Base-by-base conservation (phyloP, 2,888 invertebrate species). In the Bellardia pandia region DNA sequence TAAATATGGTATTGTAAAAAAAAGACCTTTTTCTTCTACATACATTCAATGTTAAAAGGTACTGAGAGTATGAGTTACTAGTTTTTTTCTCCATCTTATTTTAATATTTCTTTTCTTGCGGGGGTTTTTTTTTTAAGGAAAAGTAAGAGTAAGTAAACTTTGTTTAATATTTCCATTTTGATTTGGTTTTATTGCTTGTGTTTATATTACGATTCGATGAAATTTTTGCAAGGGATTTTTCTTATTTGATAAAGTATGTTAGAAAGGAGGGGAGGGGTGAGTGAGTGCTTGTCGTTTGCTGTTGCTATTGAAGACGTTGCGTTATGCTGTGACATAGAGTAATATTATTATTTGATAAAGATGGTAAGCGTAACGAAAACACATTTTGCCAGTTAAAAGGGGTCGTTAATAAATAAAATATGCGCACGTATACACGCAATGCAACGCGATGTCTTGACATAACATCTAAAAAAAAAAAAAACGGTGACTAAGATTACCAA, bases 271-370 rank as follows among this genome's bases (percentile, higher is more conserved):
- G n/a, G 72, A 72, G 56, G 66, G 79, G 51, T 45, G 66, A n/a
- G 14, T 60, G 58, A n/a, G 14, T 60, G 58, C 58, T 16, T 66
- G 71, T 48, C 45, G 56, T 37, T 45, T 60, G 56, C 69, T 64
- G 71, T 62, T 74, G 68, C 30, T 56, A 37, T 60, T 30, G 68
- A 69, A 33, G 68, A 68, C 40, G 84, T 23, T 86, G 88, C 40
- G 81, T 16, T 86, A 86, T 84, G 83, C 80, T 75, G 37, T 79
- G 75, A 80, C 80, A 85, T 83, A 75, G 71, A 81, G 86, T 92
- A 92, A 91, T 91, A 92, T 92, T 92, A 92, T 92, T 92, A 92
- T 92, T 92, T 92, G 92, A 92, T 92, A 92, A 92, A 92, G 92
- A 92, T 92, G 91, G 91, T 91, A 91, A 91, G 91, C 91, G 91